Conservation (phyloP, 2,888 invertebrate genomes). For the Ephialtes manifestator region DNA sequence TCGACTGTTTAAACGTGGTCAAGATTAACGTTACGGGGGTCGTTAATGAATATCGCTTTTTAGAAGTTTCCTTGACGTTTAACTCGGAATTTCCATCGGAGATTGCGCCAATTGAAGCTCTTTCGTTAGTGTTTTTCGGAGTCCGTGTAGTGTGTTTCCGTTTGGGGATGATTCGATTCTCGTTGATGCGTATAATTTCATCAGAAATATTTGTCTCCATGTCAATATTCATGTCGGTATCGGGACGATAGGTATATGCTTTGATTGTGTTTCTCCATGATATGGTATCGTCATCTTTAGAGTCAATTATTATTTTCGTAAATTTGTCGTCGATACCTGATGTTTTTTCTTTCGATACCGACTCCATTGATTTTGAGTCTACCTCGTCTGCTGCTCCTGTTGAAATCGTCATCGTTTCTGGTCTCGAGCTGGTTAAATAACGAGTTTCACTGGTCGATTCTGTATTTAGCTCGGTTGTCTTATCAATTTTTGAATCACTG, state of each 20-base stretch:
- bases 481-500: neutral
- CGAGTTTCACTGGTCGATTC: neutral
- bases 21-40: neutral
- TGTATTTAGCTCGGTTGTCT: neutral
- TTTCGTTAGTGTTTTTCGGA: neutral
- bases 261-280: neutral
- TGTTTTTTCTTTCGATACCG: neutral
- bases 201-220: constrained; percentile 41
- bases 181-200: constrained; percentile 15
- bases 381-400: neutral
- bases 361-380: constrained; percentile 40
- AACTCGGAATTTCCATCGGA: neutral
- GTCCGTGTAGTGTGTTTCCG: neutral
- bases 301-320: neutral
- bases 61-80: neutral
- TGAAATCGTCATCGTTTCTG: neutral
- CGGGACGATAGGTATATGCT: neutral
- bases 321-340: constrained; percentile 6
- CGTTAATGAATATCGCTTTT: constrained; percentile 4
- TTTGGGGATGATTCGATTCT: neutral
- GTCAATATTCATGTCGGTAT: too few species aligned
- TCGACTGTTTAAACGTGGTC: neutral
- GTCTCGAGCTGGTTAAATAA: neutral
- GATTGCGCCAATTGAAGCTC: neutral
- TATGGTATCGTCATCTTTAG: neutral